Base-by-base conservation (phyloP, 92 coral and sea anemone genomes). In the Porites evermanni region DNA sequence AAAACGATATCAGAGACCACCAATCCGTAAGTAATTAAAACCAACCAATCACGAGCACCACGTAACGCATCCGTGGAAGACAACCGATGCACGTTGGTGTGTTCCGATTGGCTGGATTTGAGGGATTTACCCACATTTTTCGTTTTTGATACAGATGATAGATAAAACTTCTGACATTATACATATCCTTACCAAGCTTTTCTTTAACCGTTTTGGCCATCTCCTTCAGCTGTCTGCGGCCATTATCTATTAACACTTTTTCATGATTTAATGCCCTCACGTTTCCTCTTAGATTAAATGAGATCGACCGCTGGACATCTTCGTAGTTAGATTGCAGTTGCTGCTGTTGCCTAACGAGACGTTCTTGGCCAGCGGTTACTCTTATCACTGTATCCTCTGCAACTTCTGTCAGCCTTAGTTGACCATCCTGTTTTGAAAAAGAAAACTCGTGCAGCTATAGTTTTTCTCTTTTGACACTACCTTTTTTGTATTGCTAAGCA, bases 341-440 rank as follows among this genome's bases (percentile, higher is more conserved):
- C 50, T 72, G 93, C 85, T 97, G 99, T 29, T 95, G 97, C 38
- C 85, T 80, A 18, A 90, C 54, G 2, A 97, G 91, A 11, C 90
- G 88, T 44, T 90, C 93, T 53, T 97, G 99, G 7, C 99, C 99
- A 89, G 95, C 94, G 86, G 95, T 90, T 7, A 97, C 91, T 72
- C 79, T 92, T n/a, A 86, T 82, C 32, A 97, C 93, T 7, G 99
- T 95, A 67, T 93, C 90, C 20, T 93, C 72, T 3, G 99, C 98
- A 4, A 75, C 80, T 21, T 89, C 88, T 1, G 89, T 88, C 47
- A 96, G 78, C 64, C 88, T 52, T 14, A 87, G 68, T 87, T 96
- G 99, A 24, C 98, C 97, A 21, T 81, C 84, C 99, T 96, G 75
- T 23, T 23, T 17, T 9, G 9, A 61, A 38, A 4, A 59, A 56